Conservation (phyloP, 2,888 invertebrate genomes). For the Mimachlamys varia region DNA sequence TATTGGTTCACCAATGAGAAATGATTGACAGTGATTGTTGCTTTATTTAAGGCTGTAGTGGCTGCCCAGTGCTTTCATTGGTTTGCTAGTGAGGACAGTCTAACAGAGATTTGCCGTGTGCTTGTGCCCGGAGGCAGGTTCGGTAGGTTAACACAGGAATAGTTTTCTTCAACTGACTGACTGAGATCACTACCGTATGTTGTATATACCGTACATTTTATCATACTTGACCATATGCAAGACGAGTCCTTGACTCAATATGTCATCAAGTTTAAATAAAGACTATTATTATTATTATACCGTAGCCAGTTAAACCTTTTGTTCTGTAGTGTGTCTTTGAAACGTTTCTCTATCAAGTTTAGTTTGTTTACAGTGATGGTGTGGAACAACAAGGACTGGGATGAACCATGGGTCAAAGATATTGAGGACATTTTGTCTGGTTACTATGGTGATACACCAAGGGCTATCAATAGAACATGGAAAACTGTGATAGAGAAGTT, state of each 20-base stretch:
- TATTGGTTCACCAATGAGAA: no score
- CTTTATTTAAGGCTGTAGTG: conserved; percentile 60
- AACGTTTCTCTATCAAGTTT: background rate
- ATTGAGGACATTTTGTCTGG: conserved; percentile 56
- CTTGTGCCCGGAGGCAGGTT: conserved; percentile 64
- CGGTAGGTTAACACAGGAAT: conserved; percentile 49
- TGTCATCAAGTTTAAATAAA: no score
- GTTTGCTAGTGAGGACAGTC: conserved; percentile 62
- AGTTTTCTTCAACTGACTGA: background rate
- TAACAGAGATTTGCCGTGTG: conserved; percentile 65
- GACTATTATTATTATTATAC: no score
- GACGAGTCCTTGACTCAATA: no score
- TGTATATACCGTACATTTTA: no score
- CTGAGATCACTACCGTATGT: no score
- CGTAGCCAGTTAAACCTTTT: no score
- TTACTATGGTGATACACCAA: conserved; percentile 60
- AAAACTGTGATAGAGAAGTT: conserved; percentile 54
- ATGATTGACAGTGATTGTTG: background rate
- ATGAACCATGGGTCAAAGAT: conserved; percentile 55
- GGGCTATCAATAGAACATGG: conserved; percentile 56
- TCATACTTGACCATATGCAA: no score
- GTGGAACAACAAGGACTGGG: conserved; percentile 62
- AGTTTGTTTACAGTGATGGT: conserved; percentile 54
- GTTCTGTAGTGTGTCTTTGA: no score
- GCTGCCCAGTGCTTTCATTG: conserved; percentile 71